These are phyloP conservation scores for Hemibagrus wyckioides DNA, from an alignment of 2,113 vertebrate genomes.

Conservation along the genomic window DNA sequence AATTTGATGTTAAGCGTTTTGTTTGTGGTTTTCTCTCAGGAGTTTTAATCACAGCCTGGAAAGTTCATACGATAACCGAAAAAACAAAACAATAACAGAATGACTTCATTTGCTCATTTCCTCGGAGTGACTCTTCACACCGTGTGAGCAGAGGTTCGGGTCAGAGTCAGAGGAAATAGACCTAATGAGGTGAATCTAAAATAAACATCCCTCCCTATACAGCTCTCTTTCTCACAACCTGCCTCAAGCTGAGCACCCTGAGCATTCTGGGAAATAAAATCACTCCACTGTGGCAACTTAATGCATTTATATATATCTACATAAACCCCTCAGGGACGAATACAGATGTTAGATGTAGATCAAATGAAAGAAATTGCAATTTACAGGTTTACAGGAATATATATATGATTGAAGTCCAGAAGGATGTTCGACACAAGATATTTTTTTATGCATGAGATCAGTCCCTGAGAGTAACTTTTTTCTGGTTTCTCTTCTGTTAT, in stretches of 20 bases:
- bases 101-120: slow-evolving; percentile 28
- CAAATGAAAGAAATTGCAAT: background rate
- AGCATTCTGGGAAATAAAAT: background rate
- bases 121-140: slow-evolving; percentile 21
- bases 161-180: slow-evolving; percentile 46
- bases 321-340: background rate
- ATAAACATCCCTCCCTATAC: slow-evolving; percentile 27
- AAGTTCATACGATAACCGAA: slow-evolving; percentile 19
- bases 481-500: slow-evolving; percentile 31
- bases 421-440: background rate
- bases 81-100: background rate
- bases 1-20: too few relatives aligned
- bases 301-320: too few relatives aligned
- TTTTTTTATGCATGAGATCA: slow-evolving; percentile 38
- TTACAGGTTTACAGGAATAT: slow-evolving; percentile 44
- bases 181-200: slow-evolving; percentile 46
- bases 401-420: slow-evolving; percentile 46
- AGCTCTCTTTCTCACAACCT: background rate
- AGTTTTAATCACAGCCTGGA: slow-evolving; percentile 36
- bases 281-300: background rate
- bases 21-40: background rate
- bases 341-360: background rate
- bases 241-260: background rate
- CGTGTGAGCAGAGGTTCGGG: slow-evolving; percentile 39
- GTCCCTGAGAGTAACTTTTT: slow-evolving; percentile 48